Base-by-base conservation (phyloP, 2,797 vertebrate species). In the Taeniopygia guttata region DNA sequence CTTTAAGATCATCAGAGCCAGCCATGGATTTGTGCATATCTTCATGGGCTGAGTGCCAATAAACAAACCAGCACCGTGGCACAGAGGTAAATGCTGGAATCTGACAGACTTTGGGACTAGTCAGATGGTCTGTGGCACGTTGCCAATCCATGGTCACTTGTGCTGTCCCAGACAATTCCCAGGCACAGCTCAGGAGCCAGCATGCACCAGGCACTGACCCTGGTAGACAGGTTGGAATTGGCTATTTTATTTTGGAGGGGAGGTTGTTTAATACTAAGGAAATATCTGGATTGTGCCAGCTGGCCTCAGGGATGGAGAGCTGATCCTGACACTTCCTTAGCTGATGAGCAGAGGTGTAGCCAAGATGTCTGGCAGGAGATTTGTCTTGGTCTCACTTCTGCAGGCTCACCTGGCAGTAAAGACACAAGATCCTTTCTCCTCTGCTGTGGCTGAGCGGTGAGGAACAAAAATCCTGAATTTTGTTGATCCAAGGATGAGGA, bases 371-470 rank as follows among this genome's bases (percentile, higher is more conserved):
- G 62, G 54, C 38, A 60, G 64, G 21, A 91, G 66, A 51, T 86
- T 88, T 91, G 49, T 54, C 66, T 94, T 88, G 85, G 88, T 94
- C 62, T n/a, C 76, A 54, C 73, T 90, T 91, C 46, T 94, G 62
- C 69, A 75, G 76, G 62, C 43, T 72, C 68, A 42, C 23, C 73
- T 95, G 80, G 58, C 69, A 90, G 38, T 18, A 54, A 56, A 23
- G 30, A 72, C 46, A 72, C 38, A 66, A 67, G 69, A 46, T 48
- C 38, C 29, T 87, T 90, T 94, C 76, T 93, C 19, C 49, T 91
- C 68, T 81, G 23, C 49, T 17, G 38, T 46, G 51, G 60, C 42
- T 84, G 30, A 56, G 42, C 17, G 52, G 32, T 54, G 49, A 63
- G 51, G 38, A 77, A 32, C 21, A 74, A 63, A 94, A 94, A 32